These are phyloP conservation scores for Xiphophorus maculatus DNA, from an alignment of 2,113 vertebrate genomes.

Conservation along the genomic window DNA sequence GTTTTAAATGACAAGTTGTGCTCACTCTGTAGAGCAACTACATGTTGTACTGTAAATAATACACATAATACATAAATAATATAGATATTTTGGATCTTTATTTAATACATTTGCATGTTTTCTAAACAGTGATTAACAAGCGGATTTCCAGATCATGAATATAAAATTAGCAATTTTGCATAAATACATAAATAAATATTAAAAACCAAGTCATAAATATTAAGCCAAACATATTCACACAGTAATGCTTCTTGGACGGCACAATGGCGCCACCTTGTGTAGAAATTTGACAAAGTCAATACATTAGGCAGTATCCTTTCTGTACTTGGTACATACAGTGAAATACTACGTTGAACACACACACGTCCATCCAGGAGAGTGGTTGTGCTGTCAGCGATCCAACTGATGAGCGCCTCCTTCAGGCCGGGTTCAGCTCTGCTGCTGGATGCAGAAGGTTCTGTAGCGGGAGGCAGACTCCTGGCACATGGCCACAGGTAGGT, in stretches of 20 bases:
- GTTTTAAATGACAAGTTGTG: too few relatives aligned
- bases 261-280: slow-evolving; percentile 32
- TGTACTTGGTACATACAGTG: slow-evolving; percentile 69
- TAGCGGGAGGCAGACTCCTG: slow-evolving; percentile 7
- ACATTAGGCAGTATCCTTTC: slow-evolving; percentile 16
- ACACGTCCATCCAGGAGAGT: background rate
- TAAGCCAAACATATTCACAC: slow-evolving; percentile 21
- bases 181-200: slow-evolving; percentile 48
- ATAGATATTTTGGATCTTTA: background rate
- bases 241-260: background rate
- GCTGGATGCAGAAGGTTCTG: slow-evolving; percentile 54
- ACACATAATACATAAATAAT: background rate
- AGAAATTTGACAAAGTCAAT: slow-evolving; percentile 44
- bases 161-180: background rate
- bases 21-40: background rate
- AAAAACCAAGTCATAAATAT: background rate
- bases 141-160: slow-evolving; percentile 10
- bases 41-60: background rate
- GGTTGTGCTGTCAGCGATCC: background rate
- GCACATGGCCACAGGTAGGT: slow-evolving; percentile 59
- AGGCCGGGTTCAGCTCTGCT: background rate
- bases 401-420: too few relatives aligned
- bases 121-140: slow-evolving; percentile 17
- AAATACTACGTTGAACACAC: slow-evolving; percentile 15
- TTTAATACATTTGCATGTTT: slow-evolving; percentile 3